These are phyloP conservation scores for Limonius californicus DNA, from an alignment of 1,140 invertebrate species.

Conservation along the genomic window DNA sequence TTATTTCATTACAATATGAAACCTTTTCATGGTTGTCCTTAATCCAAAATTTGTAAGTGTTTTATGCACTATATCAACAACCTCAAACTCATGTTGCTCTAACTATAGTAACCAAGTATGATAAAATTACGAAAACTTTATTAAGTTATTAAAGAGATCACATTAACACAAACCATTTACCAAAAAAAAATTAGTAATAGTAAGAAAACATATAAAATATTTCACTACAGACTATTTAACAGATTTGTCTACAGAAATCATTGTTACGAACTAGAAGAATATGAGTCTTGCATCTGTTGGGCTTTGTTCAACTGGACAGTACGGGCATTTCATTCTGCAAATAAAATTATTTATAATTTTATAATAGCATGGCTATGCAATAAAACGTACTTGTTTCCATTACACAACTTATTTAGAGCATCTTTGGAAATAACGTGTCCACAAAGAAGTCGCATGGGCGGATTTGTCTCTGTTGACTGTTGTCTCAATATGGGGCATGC, in stretches of 20 bases:
- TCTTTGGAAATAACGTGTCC: slow-evolving; percentile 98
- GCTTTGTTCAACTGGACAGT: slow-evolving; percentile 95
- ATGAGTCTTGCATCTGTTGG: slow-evolving; percentile 88
- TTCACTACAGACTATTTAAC: slow-evolving; percentile 4
- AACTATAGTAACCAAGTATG: no score
- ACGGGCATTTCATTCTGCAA: slow-evolving; percentile 94
- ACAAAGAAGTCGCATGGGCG: slow-evolving; percentile 94
- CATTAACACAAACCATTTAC: slow-evolving; percentile 28
- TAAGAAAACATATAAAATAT: slow-evolving; percentile 11
- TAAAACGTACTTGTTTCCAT: slow-evolving; percentile 87
- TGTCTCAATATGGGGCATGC: slow-evolving; percentile 97
- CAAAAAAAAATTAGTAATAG: neutral
- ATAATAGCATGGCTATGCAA: no score
- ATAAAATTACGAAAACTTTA: neutral
- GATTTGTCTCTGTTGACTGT: slow-evolving; percentile 94
- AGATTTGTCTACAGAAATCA: neutral
- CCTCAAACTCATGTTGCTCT: no score
- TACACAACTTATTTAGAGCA: slow-evolving; percentile 91
- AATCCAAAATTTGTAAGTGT: no score
- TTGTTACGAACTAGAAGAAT: slow-evolving; percentile 66
- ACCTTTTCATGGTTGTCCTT: no score
- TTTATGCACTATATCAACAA: no score
- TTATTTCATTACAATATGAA: no score
- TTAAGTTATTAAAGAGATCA: slow-evolving; percentile 25
- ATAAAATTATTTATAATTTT: no score